Evolutionary conservation across 2,888 invertebrate genomes (phyloP), one percentile per base, ranked within the genome.

Genomic region (Bombylius major): DNA sequence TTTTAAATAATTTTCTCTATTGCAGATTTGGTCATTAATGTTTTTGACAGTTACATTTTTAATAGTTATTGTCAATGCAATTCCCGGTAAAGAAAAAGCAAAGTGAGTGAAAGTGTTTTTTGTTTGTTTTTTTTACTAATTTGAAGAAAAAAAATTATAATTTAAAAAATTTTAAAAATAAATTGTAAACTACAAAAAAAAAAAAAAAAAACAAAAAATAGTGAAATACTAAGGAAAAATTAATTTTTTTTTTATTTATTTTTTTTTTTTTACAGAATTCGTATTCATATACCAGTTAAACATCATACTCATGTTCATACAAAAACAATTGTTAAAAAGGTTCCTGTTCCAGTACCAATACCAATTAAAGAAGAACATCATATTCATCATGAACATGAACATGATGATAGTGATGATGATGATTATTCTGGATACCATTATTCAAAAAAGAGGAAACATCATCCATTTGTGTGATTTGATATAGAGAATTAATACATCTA

Each of bases 261-360:
- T 36, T 36, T 36, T 36, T 36, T 9, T 36, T 36, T 50, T 60
- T 51, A 4, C 50, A 73, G 73, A 63, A 70, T 73, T 57, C 68
- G 73, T 36, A 73, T 73, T 61, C 73, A 73, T 61, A 67, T 73
- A 55, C 74, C 74, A 5, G 71, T 74, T 50, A 74, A 74, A 59
- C 74, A 74, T 65, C 75, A 75, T 52, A 75, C 75, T 47, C 75
- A 75, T 65, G 65, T 73, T 32, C 73, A 73, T 59, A 73, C 73
- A 4, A 74, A 74, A 60, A 74, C 75, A 53, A 62, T 74, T 55
- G 67, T 74, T 54, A 74, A 73, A 64, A 74, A 73, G 60, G 70
- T 74, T 11, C 69, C 72, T 32, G 61, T 74, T 54, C 73, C 75
- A 59, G 68, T 74, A 50, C 71, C 72, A 32, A 63, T 73, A 52